Evolutionary conservation across 2,113 vertebrate species (phyloP).

Genomic region (Corydoras maculifer): DNA sequence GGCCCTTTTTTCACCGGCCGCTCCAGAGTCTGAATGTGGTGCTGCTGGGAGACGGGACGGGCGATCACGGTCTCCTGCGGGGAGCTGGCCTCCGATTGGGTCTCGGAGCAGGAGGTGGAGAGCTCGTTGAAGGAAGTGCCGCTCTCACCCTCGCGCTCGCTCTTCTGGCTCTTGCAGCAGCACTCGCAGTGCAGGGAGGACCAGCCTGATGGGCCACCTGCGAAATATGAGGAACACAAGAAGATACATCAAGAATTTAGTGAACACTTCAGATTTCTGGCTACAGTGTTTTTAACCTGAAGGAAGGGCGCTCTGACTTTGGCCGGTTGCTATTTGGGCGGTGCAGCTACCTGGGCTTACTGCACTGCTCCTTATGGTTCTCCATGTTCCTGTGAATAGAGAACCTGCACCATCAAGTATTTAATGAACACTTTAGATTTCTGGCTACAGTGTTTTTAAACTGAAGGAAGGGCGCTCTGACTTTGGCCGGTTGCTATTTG

Average conservation of each 20-base stretch:
- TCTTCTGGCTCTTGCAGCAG: slow-evolving; percentile 94
- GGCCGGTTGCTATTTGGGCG: too few species aligned
- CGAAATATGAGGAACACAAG: slow-evolving; percentile 27
- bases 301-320: too few species aligned
- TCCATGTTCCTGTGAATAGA: too few species aligned
- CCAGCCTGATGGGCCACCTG: slow-evolving; percentile 83
- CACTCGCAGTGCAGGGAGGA: slow-evolving; percentile 88
- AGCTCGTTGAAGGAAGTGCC: slow-evolving; percentile 95
- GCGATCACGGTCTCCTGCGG: slow-evolving; percentile 93
- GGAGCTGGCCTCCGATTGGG: slow-evolving; percentile 93
- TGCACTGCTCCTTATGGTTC: too few species aligned
- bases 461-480: too few species aligned
- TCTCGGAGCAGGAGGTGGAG: slow-evolving; percentile 94
- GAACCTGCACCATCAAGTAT: too few species aligned
- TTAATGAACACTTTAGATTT: too few species aligned
- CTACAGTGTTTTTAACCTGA: too few species aligned
- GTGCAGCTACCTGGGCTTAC: too few species aligned
- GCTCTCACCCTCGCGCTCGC: slow-evolving; percentile 89
- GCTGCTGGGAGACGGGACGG: slow-evolving; percentile 78
- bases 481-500: too few species aligned
- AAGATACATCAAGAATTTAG: slow-evolving; percentile 22
- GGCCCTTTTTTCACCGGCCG: slow-evolving; percentile 81
- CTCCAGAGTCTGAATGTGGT: slow-evolving; percentile 91
- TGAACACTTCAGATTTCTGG: too few species aligned
- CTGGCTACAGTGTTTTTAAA: too few species aligned